Base-by-base conservation (phyloP, 2,888 invertebrate genomes). In the Clitarchus hookeri region DNA sequence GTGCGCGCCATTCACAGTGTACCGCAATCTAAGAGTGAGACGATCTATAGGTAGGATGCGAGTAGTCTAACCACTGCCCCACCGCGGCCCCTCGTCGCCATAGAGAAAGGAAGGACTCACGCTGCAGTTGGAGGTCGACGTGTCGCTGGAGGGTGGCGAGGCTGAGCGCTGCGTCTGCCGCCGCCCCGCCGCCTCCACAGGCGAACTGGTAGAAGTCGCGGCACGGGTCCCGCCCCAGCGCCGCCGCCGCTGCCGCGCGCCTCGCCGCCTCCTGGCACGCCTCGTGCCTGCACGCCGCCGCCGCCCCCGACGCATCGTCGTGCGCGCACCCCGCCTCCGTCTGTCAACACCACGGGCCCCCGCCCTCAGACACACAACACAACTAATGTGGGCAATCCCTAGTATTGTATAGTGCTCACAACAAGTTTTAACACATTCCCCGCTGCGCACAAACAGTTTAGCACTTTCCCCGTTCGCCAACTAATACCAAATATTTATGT, bases 191-290 rank as follows among this genome's bases (percentile, higher is more conserved):
- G 11, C 91, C 90, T 27, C 92, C 92, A 88, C 92, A 92, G 87
- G 92, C 91, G 88, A 91, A 92, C 89, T 91, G 91, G 89, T 92
- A 92, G 89, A 92, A 92, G 89, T 92, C 92, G 86, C 91, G 90
- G 90, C 92, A 92, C 44, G 92, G 92, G 89, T 92, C 92, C 53
- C 90, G 90, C 85, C 90, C 90, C 85, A 90, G 90, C 85, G 91
- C 91, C 90, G 92, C 90, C 82, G 91, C 91, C 84, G 91, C 86
- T 48, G 86, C 82, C 6, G 86, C 83, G 11, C 87, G 83, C 16
- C 84, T 27, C 77, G 87, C 87, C n/a, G 87, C 86, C 44, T 84
- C 83, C 6, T 44, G 80, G 83, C 88, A 88, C 25, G 87, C 84
- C 36, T 85, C 86, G 16, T 53, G 84, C 25, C 83, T 83, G 84